These are phyloP conservation scores for Tetropium fuscum DNA, from an alignment of 2,888 invertebrate species.

Conservation along the genomic window DNA sequence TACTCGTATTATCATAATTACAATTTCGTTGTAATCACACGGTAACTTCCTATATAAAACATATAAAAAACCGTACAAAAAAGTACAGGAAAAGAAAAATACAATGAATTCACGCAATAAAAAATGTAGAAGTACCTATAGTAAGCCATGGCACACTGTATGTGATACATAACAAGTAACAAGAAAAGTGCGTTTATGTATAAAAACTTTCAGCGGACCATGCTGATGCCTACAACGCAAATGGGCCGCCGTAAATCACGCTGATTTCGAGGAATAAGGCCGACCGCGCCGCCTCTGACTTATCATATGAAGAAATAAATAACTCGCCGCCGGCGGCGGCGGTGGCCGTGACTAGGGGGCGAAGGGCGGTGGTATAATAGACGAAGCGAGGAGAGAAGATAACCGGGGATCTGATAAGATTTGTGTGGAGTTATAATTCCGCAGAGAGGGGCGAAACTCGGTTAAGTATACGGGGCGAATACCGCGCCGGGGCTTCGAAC, in stretches of 20 bases:
- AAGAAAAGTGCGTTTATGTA: no score
- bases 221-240: constrained; percentile 19
- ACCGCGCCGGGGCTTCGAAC: constrained; percentile 47
- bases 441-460: constrained; percentile 49
- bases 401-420: constrained; percentile 56
- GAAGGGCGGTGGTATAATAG: constrained; percentile 42
- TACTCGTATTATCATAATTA: no score
- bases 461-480: constrained; percentile 45
- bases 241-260: constrained; percentile 28
- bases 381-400: constrained; percentile 50
- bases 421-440: constrained; percentile 57
- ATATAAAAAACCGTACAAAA: no score
- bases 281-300: constrained; percentile 22
- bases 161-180: no score
- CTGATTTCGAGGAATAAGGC: constrained; percentile 17
- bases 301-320: constrained; percentile 45
- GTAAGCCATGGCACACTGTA: no score
- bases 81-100: no score
- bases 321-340: constrained; percentile 23
- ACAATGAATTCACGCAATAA: no score
- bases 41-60: no score
- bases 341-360: constrained; percentile 16
- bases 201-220: no score
- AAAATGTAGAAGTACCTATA: no score
- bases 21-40: no score